phyloP scores from a whole-genome alignment of 2,888 invertebrate genomes.

The Syrphus vitripennis region DNA sequence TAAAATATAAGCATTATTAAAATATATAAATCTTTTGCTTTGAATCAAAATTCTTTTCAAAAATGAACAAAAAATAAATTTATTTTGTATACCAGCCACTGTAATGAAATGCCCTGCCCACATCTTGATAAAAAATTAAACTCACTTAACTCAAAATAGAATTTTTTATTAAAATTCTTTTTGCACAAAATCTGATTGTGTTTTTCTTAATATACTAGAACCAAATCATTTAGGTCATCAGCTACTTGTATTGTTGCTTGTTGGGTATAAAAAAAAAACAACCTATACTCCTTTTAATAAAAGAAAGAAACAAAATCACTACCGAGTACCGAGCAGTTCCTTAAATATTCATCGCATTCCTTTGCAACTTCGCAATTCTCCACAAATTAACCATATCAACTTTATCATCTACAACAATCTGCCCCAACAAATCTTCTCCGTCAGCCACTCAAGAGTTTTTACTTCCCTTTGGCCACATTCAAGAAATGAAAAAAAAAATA shows the following conservation, averaged over 20 bases:
- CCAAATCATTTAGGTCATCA: conserved; percentile 18
- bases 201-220: neutral
- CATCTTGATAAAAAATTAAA: neutral
- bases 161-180: conserved; percentile 11
- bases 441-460: conserved; percentile 53
- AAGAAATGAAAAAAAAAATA: neutral
- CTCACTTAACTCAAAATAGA: neutral
- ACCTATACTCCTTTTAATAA: neutral
- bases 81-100: neutral
- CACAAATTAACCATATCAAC: conserved; percentile 70
- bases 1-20: too few relatives aligned
- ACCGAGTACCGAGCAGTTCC: neutral
- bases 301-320: neutral
- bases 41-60: neutral
- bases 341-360: conserved; percentile 29
- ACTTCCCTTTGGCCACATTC: conserved; percentile 10
- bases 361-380: conserved; percentile 34
- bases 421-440: conserved; percentile 49
- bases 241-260: neutral
- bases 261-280: neutral
- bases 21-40: neutral
- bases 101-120: neutral
- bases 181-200: neutral
- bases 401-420: conserved; percentile 64
- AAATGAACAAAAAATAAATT: neutral